A percentile compares a stretch with the other conserved stretches of the same genome.
Conservation (phyloP, 2,888 invertebrate genomes). For the Mimachlamys varia region DNA sequence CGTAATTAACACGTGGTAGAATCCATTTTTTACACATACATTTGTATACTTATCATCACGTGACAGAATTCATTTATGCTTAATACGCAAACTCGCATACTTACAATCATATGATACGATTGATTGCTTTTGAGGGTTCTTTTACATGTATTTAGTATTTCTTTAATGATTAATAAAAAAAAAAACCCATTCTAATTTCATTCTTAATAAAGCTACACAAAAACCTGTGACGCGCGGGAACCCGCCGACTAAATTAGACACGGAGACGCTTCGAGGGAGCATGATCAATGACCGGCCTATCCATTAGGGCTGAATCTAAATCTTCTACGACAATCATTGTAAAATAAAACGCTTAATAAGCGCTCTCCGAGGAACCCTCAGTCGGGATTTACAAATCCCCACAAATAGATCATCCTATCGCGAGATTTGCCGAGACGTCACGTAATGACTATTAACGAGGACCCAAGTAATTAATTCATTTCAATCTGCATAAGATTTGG, state of each 20-base stretch:
- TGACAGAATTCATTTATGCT: neutral
- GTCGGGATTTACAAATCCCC: constrained; percentile 8
- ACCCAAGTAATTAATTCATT: neutral
- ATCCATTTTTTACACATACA: too few species aligned
- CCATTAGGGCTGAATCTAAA: neutral
- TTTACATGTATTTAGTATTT: neutral
- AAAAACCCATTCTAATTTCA: neutral
- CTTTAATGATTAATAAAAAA: neutral
- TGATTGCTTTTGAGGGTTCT: neutral
- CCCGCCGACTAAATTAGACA: neutral
- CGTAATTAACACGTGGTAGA: too few species aligned
- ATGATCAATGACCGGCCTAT: neutral
- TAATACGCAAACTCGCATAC: too few species aligned
- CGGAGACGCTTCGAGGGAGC: neutral
- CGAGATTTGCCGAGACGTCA: constrained; percentile 17
- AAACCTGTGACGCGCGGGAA: neutral
- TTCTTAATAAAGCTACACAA: constrained; percentile 17
- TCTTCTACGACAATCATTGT: constrained; percentile 12
- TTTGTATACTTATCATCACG: too few species aligned
- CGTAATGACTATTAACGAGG: constrained; percentile 14
- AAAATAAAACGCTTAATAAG: constrained; percentile 27
- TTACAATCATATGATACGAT: too few species aligned
- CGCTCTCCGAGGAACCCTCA: neutral
- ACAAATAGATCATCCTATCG: constrained; percentile 9
- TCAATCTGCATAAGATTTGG: constrained; percentile 13